phyloP scores from a whole-genome alignment of 2,888 invertebrate species.

The Blastobasis adustella region DNA sequence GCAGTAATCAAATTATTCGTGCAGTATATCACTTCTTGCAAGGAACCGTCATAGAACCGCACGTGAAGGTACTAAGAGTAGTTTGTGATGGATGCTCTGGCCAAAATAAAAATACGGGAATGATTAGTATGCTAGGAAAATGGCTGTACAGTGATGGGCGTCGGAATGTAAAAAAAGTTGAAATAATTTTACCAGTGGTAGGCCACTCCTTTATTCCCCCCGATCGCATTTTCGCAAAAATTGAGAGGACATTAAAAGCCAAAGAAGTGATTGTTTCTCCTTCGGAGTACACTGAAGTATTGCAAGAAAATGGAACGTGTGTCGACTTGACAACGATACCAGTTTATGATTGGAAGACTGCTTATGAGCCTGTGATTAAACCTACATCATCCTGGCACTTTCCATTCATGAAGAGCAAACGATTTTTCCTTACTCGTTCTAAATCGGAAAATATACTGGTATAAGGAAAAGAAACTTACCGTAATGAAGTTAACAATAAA shows the following conservation, averaged over 20 bases:
- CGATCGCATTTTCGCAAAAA: slow-evolving; percentile 4
- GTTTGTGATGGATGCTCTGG: slow-evolving; percentile 17
- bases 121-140: slow-evolving; percentile 14
- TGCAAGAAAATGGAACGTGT: slow-evolving; percentile 10
- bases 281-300: slow-evolving; percentile 1
- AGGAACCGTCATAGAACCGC: background rate
- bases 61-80: slow-evolving; percentile 12
- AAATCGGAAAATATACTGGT: slow-evolving; percentile 1
- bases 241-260: slow-evolving; percentile 4
- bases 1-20: slow-evolving; percentile 12
- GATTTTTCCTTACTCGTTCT: slow-evolving; percentile 3
- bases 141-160: slow-evolving; percentile 11
- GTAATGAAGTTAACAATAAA: background rate
- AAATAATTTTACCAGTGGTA: slow-evolving; percentile 10
- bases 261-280: slow-evolving; percentile 4
- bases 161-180: slow-evolving; percentile 9
- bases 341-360: slow-evolving; percentile 13
- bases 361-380: slow-evolving; percentile 8
- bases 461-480: slow-evolving; percentile 2
- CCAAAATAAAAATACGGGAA: slow-evolving; percentile 19
- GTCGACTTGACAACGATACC: slow-evolving; percentile 6
- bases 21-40: slow-evolving; percentile 11
- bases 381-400: slow-evolving; percentile 13
- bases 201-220: slow-evolving; percentile 11
- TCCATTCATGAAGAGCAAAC: slow-evolving; percentile 12